A percentile compares a stretch with the other conserved stretches of the same genome.
These are phyloP conservation scores for Neolamprologus multifasciatus DNA, from an alignment of 2,797 vertebrate genomes.

Conservation along the genomic window DNA sequence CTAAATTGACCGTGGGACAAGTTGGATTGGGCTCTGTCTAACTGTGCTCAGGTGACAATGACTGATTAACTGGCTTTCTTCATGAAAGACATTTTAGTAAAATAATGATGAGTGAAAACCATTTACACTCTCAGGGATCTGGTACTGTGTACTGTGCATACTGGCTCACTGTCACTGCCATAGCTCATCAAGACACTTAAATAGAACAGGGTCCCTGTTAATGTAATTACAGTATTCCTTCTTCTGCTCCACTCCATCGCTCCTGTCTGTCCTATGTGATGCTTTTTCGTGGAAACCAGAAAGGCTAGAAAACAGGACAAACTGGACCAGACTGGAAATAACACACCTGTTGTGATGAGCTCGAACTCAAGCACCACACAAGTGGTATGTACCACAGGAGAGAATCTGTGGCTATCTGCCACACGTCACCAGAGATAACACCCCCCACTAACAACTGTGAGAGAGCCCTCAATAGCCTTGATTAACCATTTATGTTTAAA, in stretches of 20 bases:
- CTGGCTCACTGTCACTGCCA: background rate
- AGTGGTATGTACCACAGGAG: background rate
- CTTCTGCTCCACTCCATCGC: background rate
- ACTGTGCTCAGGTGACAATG: background rate
- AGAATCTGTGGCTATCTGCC: conserved; percentile 8
- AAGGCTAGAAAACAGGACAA: background rate
- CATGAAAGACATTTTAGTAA: background rate
- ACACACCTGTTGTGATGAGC: conserved; percentile 32
- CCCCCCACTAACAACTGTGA: background rate
- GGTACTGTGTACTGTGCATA: background rate
- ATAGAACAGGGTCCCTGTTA: background rate
- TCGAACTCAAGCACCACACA: background rate
- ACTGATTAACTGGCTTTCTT: background rate
- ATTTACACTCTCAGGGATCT: background rate
- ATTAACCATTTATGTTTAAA: conserved; percentile 49
- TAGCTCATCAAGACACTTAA: background rate
- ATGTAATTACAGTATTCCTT: background rate
- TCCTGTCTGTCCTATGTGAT: background rate
- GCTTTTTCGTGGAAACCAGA: background rate
- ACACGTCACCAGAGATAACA: background rate
- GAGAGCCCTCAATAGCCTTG: conserved; percentile 33
- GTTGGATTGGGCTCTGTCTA: background rate
- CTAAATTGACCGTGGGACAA: background rate
- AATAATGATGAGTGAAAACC: background rate
- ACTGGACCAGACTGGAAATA: background rate